Base-by-base conservation (phyloP, 2,797 vertebrate genomes). In the Lateolabrax maculatus region DNA sequence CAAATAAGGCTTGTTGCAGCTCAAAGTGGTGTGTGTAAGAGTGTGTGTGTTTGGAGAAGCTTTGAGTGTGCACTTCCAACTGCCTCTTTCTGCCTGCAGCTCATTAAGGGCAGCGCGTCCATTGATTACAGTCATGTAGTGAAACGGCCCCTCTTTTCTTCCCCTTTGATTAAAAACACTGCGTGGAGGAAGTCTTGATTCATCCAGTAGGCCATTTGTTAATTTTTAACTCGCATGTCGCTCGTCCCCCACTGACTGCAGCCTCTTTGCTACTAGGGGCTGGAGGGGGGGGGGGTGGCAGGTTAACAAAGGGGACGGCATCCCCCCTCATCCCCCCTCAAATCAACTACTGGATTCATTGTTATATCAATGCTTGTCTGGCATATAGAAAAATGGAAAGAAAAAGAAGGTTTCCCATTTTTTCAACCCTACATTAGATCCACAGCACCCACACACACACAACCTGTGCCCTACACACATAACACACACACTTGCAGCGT, bases 51-150 rank as follows among this genome's bases (percentile, higher is more conserved):
- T 12, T 46, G 21, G 36, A 44, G 19, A 39, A 72, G 58, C 37
- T 61, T 8, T 64, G 66, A 25, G 23, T 64, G 69, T 48, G 18
- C 25, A 73, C 23, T 37, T 78, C 36, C 3, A 18, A 67, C 31
- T 57, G 70, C 44, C 34, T 77, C 43, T 57, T 34, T 72, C 27
- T 58, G 77, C 58, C 75, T 75, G 74, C 75, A 81, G 83, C 85
- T 91, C 76, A 77, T 91, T 84, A 87, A 71, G 9, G 55, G 49
- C 65, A 0, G 21, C 13, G 55, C 29, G 7, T 73, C 70, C 70
- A 86, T 85, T 88, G 85, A 93, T 91, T 89, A 71, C 78, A 78
- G 84, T 71, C 81, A 62, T 80, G 87, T 74, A 60, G 80, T 18
- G 78, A 87, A 79, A 78, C 44, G 0, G 25, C 68, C 46, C 53